phyloP scores from a whole-genome alignment of 1,140 invertebrate species.

The Formica selysi region DNA sequence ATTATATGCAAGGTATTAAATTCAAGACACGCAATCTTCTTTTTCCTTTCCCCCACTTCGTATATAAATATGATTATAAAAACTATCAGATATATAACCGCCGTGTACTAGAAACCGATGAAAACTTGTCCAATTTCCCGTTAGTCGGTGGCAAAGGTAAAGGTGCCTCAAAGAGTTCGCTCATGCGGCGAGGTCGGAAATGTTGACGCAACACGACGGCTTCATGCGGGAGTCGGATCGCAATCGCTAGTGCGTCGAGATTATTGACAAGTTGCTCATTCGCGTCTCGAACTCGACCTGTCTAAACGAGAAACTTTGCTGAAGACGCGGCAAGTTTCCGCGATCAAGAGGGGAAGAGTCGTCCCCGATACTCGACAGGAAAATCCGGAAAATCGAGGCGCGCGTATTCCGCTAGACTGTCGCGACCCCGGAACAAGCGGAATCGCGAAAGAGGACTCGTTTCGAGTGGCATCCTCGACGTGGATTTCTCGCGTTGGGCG shows the following conservation, averaged over 20 bases:
- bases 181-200: slow-evolving; percentile 35
- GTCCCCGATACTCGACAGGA: background rate
- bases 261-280: slow-evolving; percentile 68
- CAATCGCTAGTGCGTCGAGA: slow-evolving; percentile 44
- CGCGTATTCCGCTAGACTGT: slow-evolving; percentile 5
- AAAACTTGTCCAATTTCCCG: slow-evolving; percentile 60
- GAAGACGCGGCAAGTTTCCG: slow-evolving; percentile 27
- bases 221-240: slow-evolving; percentile 42
- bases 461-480: slow-evolving; percentile 26
- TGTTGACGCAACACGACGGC: slow-evolving; percentile 42
- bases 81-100: slow-evolving; percentile 12
- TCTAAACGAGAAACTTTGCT: slow-evolving; percentile 43
- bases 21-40: background rate
- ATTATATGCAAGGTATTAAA: background rate
- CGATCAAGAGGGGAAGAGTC: background rate
- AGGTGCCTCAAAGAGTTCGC: slow-evolving; percentile 26
- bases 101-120: background rate
- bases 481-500: background rate
- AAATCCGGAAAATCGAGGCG: slow-evolving; percentile 51
- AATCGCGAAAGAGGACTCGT: slow-evolving; percentile 43
- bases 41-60: too few species aligned
- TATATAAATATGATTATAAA: slow-evolving; percentile 21
- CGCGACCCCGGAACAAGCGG: slow-evolving; percentile 39
- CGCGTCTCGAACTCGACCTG: slow-evolving; percentile 31
- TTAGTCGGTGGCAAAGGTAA: slow-evolving; percentile 42